phyloP scores from a whole-genome alignment of 2,888 invertebrate genomes.

The Sialis fuliginosa region DNA sequence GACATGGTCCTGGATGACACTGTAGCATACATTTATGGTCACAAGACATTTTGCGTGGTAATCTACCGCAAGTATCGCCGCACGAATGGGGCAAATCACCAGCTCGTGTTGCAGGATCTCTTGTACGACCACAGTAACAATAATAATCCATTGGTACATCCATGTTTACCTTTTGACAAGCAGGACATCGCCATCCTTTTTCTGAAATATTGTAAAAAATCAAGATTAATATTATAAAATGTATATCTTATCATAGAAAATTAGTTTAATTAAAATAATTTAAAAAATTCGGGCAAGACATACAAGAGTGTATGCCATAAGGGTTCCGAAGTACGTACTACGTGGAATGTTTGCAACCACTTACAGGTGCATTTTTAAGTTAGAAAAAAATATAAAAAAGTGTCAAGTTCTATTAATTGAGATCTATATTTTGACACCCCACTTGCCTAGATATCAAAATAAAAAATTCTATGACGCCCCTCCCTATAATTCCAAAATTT shows the following conservation, averaged over 20 bases:
- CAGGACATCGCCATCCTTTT: conserved; percentile 84
- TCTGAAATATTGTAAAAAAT: neutral
- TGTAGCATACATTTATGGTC: conserved; percentile 56
- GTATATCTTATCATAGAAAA: neutral
- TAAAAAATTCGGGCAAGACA: too few species aligned
- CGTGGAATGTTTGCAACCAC: too few species aligned
- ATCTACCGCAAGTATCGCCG: conserved; percentile 64
- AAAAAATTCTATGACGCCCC: too few species aligned
- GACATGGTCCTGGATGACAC: conserved; percentile 93
- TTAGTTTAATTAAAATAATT: neutral
- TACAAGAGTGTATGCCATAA: too few species aligned
- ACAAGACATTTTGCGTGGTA: conserved; percentile 29
- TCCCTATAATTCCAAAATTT: too few species aligned
- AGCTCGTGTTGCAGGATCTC: conserved; percentile 58
- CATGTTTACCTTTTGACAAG: conserved; percentile 70
- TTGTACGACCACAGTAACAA: conserved; percentile 78
- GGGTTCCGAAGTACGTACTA: too few species aligned
- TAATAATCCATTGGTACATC: conserved; percentile 62
- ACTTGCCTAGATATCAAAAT: too few species aligned
- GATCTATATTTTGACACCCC: too few species aligned
- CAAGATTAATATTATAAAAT: neutral
- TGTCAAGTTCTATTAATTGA: too few species aligned
- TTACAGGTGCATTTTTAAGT: too few species aligned
- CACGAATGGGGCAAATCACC: conserved; percentile 79
- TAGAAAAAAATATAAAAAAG: too few species aligned